Conservation (phyloP, 2,888 invertebrate genomes). For the Athalia rosae region DNA sequence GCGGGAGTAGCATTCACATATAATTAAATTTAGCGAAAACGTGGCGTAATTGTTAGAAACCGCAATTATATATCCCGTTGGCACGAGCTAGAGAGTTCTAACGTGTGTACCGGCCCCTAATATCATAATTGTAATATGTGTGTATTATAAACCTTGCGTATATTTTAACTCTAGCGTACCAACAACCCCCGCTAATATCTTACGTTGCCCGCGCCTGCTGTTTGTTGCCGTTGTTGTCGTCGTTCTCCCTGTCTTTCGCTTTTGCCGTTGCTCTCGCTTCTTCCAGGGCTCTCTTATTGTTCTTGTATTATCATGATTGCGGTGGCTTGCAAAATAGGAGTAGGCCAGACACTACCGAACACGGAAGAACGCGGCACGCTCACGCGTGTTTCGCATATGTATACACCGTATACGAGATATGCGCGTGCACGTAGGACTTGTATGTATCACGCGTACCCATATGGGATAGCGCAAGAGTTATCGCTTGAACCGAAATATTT, state of each 20-base stretch:
- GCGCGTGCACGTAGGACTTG: slow-evolving; percentile 21
- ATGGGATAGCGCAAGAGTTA: slow-evolving; percentile 9
- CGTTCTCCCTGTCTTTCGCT: slow-evolving; percentile 5
- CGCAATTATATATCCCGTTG: slow-evolving; percentile 43
- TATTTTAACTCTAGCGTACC: slow-evolving; percentile 38
- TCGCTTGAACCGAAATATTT: slow-evolving; percentile 42
- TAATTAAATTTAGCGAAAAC: slow-evolving; percentile 45
- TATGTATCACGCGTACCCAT: no score
- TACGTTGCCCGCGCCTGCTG: slow-evolving; percentile 26
- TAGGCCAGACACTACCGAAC: not conserved
- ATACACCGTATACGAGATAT: slow-evolving; percentile 7
- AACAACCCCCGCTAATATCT: slow-evolving; percentile 35
- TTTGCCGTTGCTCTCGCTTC: not conserved
- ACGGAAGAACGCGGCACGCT: slow-evolving; percentile 34
- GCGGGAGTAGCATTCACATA: slow-evolving; percentile 25
- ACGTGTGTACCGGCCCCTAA: slow-evolving; percentile 43
- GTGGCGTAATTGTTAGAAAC: slow-evolving; percentile 45
- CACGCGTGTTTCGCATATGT: slow-evolving; percentile 21
- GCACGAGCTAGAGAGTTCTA: slow-evolving; percentile 2
- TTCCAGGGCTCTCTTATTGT: not conserved
- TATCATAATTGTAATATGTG: slow-evolving; percentile 46
- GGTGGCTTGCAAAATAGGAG: slow-evolving; percentile 33
- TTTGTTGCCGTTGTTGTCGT: slow-evolving; percentile 4
- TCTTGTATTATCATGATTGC: slow-evolving; percentile 31
- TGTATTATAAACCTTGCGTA: slow-evolving; percentile 42